Conservation (phyloP, 2,113 vertebrate species). For the Barnardius zonarius region DNA sequence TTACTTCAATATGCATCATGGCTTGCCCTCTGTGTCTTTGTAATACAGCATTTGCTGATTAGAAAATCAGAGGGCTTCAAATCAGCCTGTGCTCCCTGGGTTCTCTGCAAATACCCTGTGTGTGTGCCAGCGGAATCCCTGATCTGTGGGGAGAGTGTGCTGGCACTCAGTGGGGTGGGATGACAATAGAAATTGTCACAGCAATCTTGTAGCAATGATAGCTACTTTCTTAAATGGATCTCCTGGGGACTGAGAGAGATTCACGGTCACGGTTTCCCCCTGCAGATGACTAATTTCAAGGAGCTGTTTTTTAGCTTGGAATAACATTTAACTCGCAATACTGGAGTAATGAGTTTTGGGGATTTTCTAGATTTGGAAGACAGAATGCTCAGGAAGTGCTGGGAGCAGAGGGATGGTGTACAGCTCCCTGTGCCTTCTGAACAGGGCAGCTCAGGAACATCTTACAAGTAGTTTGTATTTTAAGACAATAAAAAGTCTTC, state of each 20-base stretch:
- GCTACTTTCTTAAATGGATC: background rate
- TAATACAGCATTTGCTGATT: background rate
- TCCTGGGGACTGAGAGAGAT: background rate
- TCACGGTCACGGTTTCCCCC: background rate
- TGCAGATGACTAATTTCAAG: background rate
- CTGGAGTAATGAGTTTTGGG: background rate
- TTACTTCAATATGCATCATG: background rate
- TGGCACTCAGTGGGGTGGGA: background rate
- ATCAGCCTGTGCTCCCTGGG: background rate
- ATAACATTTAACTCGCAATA: background rate
- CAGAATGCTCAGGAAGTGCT: background rate
- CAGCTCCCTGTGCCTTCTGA: background rate
- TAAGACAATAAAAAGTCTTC: background rate
- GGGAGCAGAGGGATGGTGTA: background rate
- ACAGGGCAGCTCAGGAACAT: background rate
- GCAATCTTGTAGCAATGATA: background rate
- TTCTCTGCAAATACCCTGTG: background rate
- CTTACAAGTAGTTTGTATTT: background rate
- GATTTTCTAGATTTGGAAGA: background rate
- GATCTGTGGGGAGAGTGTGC: background rate
- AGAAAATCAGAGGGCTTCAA: background rate
- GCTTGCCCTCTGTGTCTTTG: background rate
- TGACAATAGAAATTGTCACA: fast-evolving
- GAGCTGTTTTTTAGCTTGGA: background rate
- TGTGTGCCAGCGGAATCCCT: background rate